phyloP scores from a whole-genome alignment of 1,140 invertebrate species.

The Drosophila biarmipes region DNA sequence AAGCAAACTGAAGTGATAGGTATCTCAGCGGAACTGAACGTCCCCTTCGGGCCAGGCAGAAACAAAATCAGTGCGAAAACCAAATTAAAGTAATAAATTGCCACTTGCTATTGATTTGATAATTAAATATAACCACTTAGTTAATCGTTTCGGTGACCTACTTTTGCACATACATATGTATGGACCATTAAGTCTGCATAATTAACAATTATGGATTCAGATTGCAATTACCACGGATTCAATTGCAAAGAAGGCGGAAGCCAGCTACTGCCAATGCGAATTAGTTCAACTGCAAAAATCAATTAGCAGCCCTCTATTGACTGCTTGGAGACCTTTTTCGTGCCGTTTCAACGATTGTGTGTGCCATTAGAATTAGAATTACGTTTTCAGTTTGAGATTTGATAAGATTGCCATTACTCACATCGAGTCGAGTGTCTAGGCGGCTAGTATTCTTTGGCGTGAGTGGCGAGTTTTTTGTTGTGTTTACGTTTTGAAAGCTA shows the following conservation, averaged over 20 bases:
- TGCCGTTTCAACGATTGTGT: not conserved
- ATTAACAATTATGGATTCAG: conserved; percentile 7
- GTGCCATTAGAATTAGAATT: conserved; percentile 6
- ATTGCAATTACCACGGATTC: not conserved
- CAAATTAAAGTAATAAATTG: not conserved
- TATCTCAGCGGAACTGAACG: too few species aligned
- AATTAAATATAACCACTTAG: conserved; percentile 2
- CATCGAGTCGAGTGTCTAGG: not conserved
- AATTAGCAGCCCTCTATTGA: not conserved
- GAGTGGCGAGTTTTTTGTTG: not conserved
- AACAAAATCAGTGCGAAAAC: not conserved
- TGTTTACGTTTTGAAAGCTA: conserved; percentile 2
- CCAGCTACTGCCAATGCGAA: not conserved
- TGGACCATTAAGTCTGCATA: conserved; percentile 1
- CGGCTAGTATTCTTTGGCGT: not conserved
- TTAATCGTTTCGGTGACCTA: not conserved
- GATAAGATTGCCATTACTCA: conserved; percentile 11
- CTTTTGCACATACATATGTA: not conserved
- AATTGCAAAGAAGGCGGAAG: conserved; percentile 4
- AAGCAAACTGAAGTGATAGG: too few species aligned
- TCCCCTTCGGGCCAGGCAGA: not conserved
- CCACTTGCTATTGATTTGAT: not conserved
- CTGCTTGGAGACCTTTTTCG: not conserved
- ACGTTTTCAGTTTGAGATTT: conserved; percentile 3
- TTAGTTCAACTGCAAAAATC: not conserved